A percentile compares a stretch with the other conserved stretches of the same genome.
Evolutionary conservation across 1,140 invertebrate species (phyloP).

Genomic region (Drosophila watanabei): DNA sequence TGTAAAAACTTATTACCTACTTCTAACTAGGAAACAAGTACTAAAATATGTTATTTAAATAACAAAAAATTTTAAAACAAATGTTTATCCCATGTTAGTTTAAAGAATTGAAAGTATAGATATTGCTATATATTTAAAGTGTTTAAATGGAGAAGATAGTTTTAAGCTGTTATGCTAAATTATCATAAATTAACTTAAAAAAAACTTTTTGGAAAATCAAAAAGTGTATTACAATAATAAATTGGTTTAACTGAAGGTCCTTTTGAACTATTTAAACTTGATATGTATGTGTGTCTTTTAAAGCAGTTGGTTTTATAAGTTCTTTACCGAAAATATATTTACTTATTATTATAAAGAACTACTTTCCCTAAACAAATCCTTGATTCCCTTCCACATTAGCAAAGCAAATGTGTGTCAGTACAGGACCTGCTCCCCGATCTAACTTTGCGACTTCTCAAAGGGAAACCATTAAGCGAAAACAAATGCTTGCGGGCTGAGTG

Average conservation of each 20-base stretch:
- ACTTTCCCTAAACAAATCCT: neutral
- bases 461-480: conserved; percentile 71
- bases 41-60: neutral
- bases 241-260: neutral
- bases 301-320: too few relatives aligned
- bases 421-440: neutral
- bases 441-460: conserved; percentile 56
- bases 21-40: neutral
- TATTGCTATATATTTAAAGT: neutral
- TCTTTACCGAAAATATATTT: too few relatives aligned
- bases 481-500: conserved; percentile 51
- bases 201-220: neutral
- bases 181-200: neutral
- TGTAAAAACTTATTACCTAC: neutral
- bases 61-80: neutral
- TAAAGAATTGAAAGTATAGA: too few relatives aligned
- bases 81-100: neutral
- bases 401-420: conserved; percentile 34
- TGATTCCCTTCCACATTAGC: conserved; percentile 22
- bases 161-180: neutral
- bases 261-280: neutral
- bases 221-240: too few relatives aligned
- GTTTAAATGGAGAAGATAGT: neutral
- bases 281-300: neutral
- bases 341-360: neutral